Conservation (phyloP, 2,797 vertebrate genomes). For the Limnodromus scolopaceus region DNA sequence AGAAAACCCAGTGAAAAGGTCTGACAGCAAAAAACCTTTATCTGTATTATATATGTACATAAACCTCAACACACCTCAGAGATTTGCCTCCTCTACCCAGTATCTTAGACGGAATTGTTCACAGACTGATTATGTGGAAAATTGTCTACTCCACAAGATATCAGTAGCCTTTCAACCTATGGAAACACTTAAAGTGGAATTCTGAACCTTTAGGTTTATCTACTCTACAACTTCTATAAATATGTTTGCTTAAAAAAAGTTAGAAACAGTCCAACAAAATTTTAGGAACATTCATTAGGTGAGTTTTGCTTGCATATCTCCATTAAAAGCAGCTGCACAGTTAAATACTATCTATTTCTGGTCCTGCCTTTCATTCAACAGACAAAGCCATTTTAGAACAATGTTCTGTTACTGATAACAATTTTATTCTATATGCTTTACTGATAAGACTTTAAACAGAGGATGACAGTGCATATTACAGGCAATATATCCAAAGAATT, state of each 20-base stretch:
- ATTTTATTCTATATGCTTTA: not conserved
- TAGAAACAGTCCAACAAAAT: not conserved
- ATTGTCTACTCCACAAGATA: not conserved
- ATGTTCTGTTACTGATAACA: slow-evolving; percentile 17
- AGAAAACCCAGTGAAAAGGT: not conserved
- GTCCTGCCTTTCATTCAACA: not conserved
- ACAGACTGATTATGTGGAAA: not conserved
- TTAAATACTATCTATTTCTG: not conserved
- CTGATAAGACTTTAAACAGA: slow-evolving; percentile 27
- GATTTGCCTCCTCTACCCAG: not conserved
- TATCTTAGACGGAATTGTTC: not conserved
- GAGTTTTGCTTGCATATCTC: not conserved
- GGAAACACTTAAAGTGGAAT: not conserved
- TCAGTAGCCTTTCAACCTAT: not conserved
- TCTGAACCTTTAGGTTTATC: not conserved
- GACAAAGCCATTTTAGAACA: slow-evolving; percentile 14
- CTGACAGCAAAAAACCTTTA: not conserved
- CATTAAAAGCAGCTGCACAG: slow-evolving; percentile 4
- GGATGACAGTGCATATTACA: not conserved
- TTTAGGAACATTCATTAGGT: slow-evolving; percentile 5
- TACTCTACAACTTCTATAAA: not conserved
- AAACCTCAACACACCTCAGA: not conserved
- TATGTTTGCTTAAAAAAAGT: not conserved
- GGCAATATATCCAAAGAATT: slow-evolving; percentile 24
- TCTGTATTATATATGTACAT: not conserved